A percentile compares a stretch with the other conserved stretches of the same genome.
These are phyloP conservation scores for Crocallis elinguaria DNA, from an alignment of 2,888 invertebrate species.

Conservation along the genomic window DNA sequence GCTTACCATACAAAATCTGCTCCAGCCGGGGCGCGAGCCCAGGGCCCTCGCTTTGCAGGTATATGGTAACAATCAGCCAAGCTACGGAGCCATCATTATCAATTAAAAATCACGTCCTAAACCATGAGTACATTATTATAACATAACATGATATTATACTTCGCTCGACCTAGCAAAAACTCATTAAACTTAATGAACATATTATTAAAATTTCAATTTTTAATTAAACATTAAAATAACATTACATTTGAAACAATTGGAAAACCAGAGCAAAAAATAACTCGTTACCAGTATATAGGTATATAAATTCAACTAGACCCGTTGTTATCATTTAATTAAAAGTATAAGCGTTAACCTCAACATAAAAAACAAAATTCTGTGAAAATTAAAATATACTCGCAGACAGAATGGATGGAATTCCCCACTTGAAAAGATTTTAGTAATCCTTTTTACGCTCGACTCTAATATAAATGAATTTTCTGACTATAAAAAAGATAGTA, in stretches of 20 bases:
- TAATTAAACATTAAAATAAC: too few relatives aligned
- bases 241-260: background rate
- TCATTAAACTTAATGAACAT: too few relatives aligned
- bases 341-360: slow-evolving; percentile 18
- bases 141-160: too few relatives aligned
- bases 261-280: slow-evolving; percentile 10
- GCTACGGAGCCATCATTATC: too few relatives aligned
- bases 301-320: slow-evolving; percentile 15
- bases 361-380: slow-evolving; percentile 24
- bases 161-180: too few relatives aligned
- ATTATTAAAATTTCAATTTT: too few relatives aligned
- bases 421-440: slow-evolving; percentile 38
- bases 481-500: slow-evolving; percentile 32
- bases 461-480: slow-evolving; percentile 40
- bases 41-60: too few relatives aligned
- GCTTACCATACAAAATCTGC: too few relatives aligned
- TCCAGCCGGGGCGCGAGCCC: too few relatives aligned
- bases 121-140: too few relatives aligned
- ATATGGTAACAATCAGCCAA: too few relatives aligned
- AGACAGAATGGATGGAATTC: slow-evolving; percentile 25
- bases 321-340: slow-evolving; percentile 34
- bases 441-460: slow-evolving; percentile 36
- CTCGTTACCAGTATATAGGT: background rate
- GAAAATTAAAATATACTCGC: slow-evolving; percentile 32
- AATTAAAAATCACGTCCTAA: too few relatives aligned